Base-by-base conservation (phyloP, 2,797 vertebrate genomes). In the Pseudochromis fuscus region DNA sequence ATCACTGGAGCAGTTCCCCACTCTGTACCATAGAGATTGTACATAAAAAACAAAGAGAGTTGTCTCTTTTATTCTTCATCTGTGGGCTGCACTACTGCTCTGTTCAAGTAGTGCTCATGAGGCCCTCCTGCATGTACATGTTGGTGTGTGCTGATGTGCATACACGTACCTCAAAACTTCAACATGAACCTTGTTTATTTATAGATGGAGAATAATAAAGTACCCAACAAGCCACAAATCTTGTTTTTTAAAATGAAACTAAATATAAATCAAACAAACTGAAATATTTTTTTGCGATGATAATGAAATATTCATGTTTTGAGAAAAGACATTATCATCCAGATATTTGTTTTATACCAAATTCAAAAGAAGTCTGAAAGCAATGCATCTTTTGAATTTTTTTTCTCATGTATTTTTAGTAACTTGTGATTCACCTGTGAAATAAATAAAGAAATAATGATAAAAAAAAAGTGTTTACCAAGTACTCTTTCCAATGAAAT, bases 21-120 rank as follows among this genome's bases (percentile, higher is more conserved):
- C 65, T 77, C 65, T 71, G 55, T 75, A 65, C 81, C 59, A 69
- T 19, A 57, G 53, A 21, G 55, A 75, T 59, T 74, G 24, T 42
- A 37, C 19, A 69, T 56, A 45, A 55, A 78, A 77, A 77, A 79
- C 79, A 85, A 67, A 77, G 59, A 4, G 53, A 31, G 61, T 25
- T 66, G 75, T 86, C 87, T 87, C 62, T 82, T 81, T 67, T 69
- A 37, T 71, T 72, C 30, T 62, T 57, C 67, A 66, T 67, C 68
- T 57, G 48, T 35, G 25, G 28, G 55, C 44, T 80, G 58, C 28
- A 42, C 46, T 69, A 59, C 62, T 69, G 25, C 38, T 48, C 38
- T 11, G 15, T 73, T 71, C 6, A 45, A 55, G n/a, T 25, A n/a
- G 21, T 18, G 21, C 37, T 63, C 42, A 13, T 19, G 31, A 56